Percentiles rank a stretch among this genome's conserved stretches.
Evolutionary conservation across 2,113 vertebrate genomes (phyloP).

Genomic region (Pyxicephalus adspersus): DNA sequence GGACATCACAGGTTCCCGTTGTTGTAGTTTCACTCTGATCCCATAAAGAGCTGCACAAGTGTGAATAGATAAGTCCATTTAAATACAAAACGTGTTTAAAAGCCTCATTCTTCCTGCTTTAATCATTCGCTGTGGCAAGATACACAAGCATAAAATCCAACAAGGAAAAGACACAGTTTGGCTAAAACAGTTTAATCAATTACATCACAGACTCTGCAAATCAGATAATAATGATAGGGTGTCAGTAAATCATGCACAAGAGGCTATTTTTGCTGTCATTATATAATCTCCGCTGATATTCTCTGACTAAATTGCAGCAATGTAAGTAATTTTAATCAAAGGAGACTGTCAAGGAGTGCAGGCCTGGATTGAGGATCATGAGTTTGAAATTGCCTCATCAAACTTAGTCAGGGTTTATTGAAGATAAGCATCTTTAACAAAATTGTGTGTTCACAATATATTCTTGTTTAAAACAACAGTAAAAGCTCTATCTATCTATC

Average conservation of each 20-base stretch:
- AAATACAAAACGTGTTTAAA: too few relatives aligned
- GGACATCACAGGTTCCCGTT: too few relatives aligned
- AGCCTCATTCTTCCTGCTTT: not conserved
- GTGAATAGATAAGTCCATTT: too few relatives aligned
- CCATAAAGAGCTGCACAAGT: too few relatives aligned
- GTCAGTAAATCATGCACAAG: conserved; percentile 56
- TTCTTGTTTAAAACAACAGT: conserved; percentile 52
- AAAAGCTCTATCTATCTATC: not conserved
- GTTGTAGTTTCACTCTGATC: too few relatives aligned
- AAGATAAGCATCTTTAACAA: conserved; percentile 56
- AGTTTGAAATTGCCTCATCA: conserved; percentile 60
- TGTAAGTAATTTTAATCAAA: conserved; percentile 67
- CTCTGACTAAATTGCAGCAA: conserved; percentile 64
- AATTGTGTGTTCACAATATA: conserved; percentile 42
- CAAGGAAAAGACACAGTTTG: conserved; percentile 40
- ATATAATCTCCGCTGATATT: conserved; percentile 52
- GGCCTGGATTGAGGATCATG: conserved; percentile 56
- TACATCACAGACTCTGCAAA: conserved; percentile 48
- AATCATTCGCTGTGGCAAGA: not conserved
- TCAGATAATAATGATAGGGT: conserved; percentile 60
- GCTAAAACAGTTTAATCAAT: conserved; percentile 49
- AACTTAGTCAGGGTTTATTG: conserved; percentile 58
- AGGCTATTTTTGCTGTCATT: conserved; percentile 58
- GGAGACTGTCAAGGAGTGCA: conserved; percentile 58
- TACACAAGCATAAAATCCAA: conserved; percentile 18